phyloP scores from a whole-genome alignment of 2,888 invertebrate genomes.

The Cheilosia vulpina region DNA sequence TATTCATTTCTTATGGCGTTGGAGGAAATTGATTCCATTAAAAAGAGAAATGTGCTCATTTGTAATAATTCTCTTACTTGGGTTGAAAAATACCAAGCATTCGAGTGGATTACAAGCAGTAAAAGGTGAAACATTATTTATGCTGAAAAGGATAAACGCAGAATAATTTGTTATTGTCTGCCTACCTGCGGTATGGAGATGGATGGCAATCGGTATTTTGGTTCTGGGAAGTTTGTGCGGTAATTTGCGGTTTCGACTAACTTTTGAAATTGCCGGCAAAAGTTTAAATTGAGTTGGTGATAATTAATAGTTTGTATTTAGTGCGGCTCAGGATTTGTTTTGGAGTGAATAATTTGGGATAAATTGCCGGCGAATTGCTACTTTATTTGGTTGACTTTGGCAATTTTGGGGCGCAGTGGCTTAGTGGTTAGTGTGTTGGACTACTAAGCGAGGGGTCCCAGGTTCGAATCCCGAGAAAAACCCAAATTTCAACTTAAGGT shows the following conservation, averaged over 20 bases:
- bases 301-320: conserved; percentile 6
- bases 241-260: conserved; percentile 5
- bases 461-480: no score
- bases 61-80: conserved; percentile 1
- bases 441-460: no score
- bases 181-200: neutral
- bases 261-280: neutral
- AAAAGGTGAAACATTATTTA: neutral
- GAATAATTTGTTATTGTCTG: conserved; percentile 9
- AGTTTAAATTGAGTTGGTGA: conserved; percentile 19
- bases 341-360: neutral
- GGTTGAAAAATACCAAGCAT: neutral
- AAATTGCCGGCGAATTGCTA: neutral
- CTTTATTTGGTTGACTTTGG: no score
- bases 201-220: neutral
- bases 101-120: neutral
- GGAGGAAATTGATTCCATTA: conserved; percentile 32
- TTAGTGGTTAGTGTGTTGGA: no score
- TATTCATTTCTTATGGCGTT: conserved; percentile 40
- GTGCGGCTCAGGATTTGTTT: neutral
- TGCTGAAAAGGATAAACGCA: conserved; percentile 7
- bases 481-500: no score
- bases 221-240: conserved; percentile 3
- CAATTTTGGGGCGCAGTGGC: no score
- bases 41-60: conserved; percentile 19